Evolutionary conservation across 53 echinoderm and acorn worm genomes (phyloP), one percentile per base, ranked within the genome.

Genomic region (Apostichopus leukothele): DNA sequence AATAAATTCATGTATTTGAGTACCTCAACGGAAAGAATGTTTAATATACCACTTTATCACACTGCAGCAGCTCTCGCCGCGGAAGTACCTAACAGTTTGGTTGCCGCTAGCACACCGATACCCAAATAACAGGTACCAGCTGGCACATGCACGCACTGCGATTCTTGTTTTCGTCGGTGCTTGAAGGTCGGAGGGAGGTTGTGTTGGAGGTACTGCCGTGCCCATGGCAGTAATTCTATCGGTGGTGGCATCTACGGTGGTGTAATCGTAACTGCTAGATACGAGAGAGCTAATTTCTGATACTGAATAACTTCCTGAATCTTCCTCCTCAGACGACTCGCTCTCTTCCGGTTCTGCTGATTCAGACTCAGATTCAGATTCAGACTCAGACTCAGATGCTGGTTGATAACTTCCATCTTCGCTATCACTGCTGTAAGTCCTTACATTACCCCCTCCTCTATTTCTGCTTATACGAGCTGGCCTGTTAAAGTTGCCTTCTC

Each of bases 361-460:
- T 1, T 77, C 77, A 10, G 77, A 52, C 0, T 79, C 79, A 13
- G 79, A 52, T 79, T 79, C 79, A 63, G 63, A 16, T 4, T 11
- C 11, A 11, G 11, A 11, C 16, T 13, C 63, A 19, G 79, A 79
- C 51, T 78, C 78, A 52, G 78, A 52, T 51, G 78, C 13, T 23
- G 23, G 25, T 25, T 25, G 25, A 25, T 1, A 25, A 25, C 25
- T 25, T 25, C 25, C 25, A 25, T 8, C 79, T 53, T 79, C 79
- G 51, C 79, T 79, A 52, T 79, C 79, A 79, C 79, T 79, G 79
- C 53, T 51, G 18, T 53, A 53, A 12, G 79, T 13, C 50, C 52
- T 16, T 53, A 18, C 9, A 19, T 79, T 79, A 16, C 79, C 79
- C 18, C 79, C 9, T 53, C 79, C 53, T 51, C 50, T 79, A 51